Conservation (phyloP, 2,888 invertebrate genomes). For the Adelphocoris suturalis region DNA sequence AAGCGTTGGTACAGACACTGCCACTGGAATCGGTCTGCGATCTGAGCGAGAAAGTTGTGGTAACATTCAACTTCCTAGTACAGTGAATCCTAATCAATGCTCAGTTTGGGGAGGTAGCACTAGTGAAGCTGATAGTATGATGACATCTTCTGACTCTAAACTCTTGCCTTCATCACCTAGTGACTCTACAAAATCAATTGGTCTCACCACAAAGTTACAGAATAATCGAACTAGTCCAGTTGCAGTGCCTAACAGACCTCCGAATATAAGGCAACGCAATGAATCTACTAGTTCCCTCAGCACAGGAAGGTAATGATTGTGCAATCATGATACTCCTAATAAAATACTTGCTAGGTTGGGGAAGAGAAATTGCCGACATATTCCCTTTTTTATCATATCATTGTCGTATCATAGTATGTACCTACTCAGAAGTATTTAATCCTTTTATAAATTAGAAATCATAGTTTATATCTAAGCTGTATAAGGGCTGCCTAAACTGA, state of each 20-base stretch:
- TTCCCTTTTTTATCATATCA: too few species aligned
- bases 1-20: constrained; percentile 17
- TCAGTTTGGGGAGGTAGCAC: constrained; percentile 35
- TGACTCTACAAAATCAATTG: constrained; percentile 5
- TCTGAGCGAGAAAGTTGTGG: constrained; percentile 56
- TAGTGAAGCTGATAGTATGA: constrained; percentile 17
- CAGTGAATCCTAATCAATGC: constrained; percentile 17
- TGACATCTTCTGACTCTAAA: constrained; percentile 34
- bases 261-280: constrained; percentile 81
- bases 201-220: constrained; percentile 71
- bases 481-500: too few species aligned
- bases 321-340: too few species aligned
- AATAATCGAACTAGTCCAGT: constrained; percentile 83
- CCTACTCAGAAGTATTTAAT: too few species aligned
- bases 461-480: too few species aligned
- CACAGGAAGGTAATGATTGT: constrained; percentile 78
- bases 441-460: too few species aligned
- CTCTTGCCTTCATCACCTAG: background rate
- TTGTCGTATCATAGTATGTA: too few species aligned
- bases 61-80: constrained; percentile 51
- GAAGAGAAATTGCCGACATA: too few species aligned
- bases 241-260: constrained; percentile 82
- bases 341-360: too few species aligned
- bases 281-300: constrained; percentile 82
- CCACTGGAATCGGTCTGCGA: constrained; percentile 25